Percentiles rank a stretch among this genome's conserved stretches.
These are phyloP conservation scores for Epizoanthus rinbou DNA, from an alignment of 92 coral and sea anemone genomes.

Conservation along the genomic window DNA sequence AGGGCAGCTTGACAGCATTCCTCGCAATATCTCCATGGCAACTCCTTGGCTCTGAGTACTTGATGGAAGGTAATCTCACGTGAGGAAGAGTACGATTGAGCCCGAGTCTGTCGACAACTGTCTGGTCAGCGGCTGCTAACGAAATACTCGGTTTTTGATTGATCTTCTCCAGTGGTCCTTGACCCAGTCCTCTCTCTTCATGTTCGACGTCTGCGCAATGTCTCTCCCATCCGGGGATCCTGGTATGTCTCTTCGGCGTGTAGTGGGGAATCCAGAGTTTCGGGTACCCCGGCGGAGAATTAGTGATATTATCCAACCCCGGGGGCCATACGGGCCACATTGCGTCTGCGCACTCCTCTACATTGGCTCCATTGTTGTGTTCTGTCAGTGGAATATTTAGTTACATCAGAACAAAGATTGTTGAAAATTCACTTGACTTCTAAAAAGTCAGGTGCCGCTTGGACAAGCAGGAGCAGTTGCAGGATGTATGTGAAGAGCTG, in stretches of 20 bases:
- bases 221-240: constrained; percentile 10
- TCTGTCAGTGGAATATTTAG: no score
- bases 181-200: not conserved
- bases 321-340: constrained; percentile 62
- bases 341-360: constrained; percentile 5
- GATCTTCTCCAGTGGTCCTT: not conserved
- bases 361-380: no score
- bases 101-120: not conserved
- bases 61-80: constrained; percentile 7
- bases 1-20: constrained; percentile 12
- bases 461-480: no score
- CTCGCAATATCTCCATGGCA: not conserved
- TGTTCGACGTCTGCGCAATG: not conserved
- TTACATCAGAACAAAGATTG: no score
- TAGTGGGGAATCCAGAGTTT: constrained; percentile 41
- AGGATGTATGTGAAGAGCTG: no score
- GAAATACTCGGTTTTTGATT: not conserved
- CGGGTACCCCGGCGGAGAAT: constrained; percentile 43
- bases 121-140: constrained; percentile 21
- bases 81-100: not conserved
- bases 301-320: constrained; percentile 42
- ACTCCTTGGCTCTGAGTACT: not conserved
- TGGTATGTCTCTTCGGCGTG: constrained; percentile 1
- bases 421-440: no score
- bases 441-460: no score